Evolutionary conservation across 2,888 invertebrate genomes (phyloP).

Genomic region (Erpobdella octoculata): DNA sequence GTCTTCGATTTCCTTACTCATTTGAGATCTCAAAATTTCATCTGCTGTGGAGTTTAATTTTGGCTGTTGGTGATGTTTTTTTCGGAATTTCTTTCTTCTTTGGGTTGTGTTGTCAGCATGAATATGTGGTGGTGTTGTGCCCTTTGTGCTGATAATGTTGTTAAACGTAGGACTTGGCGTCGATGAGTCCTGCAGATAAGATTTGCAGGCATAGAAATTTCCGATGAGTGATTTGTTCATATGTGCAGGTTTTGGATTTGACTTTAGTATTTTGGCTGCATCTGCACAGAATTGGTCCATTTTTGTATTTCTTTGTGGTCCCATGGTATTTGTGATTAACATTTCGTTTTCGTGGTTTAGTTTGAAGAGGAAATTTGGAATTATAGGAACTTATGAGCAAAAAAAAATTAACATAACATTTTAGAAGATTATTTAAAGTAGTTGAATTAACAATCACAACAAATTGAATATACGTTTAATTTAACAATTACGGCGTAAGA

Average conservation of each 20-base stretch:
- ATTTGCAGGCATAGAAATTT: too few species aligned
- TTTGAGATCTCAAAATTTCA: neutral
- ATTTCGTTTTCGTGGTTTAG: slow-evolving; percentile 39
- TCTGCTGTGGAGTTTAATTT: neutral
- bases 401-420: neutral
- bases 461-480: neutral
- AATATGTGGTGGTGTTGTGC: too few species aligned
- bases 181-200: too few species aligned
- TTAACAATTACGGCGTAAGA: too few species aligned
- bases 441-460: neutral
- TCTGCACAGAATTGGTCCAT: neutral
- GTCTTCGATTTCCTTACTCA: slow-evolving; percentile 50
- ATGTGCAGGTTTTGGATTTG: neutral
- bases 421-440: neutral
- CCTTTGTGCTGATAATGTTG: neutral
- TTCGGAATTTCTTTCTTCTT: neutral
- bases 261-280: neutral
- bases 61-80: neutral
- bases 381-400: slow-evolving; percentile 75
- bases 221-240: too few species aligned
- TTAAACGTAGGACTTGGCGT: too few species aligned
- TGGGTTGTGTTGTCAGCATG: too few species aligned
- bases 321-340: too few species aligned
- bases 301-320: neutral
- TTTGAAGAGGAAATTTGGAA: slow-evolving; percentile 88